Evolutionary conservation across 2,797 vertebrate genomes (phyloP).

Genomic region (Simalia tracyae): DNA sequence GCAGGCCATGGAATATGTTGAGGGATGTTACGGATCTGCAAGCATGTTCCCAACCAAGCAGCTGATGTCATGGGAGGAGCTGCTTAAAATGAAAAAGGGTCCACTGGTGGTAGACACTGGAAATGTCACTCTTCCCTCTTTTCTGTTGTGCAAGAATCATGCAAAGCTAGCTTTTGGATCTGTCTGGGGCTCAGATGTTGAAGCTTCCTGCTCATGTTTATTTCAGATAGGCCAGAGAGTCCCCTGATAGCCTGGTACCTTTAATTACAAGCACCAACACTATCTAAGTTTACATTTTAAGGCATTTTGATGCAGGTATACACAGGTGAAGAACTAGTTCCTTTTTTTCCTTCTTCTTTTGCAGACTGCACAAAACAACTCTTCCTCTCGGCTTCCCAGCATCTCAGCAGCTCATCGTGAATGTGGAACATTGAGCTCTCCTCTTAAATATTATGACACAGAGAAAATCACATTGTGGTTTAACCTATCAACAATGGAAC

Average conservation of each 20-base stretch:
- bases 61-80: neutral
- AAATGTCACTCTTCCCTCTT: neutral
- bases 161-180: neutral
- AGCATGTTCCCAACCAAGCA: neutral
- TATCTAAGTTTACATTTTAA: neutral
- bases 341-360: slow-evolving; percentile 35
- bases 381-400: slow-evolving; percentile 8
- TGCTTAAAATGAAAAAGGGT: neutral
- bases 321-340: neutral
- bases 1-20: neutral
- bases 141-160: neutral
- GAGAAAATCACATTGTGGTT: slow-evolving; percentile 78
- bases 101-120: neutral
- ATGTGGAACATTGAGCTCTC: slow-evolving; percentile 68
- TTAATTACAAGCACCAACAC: neutral
- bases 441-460: slow-evolving; percentile 79
- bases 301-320: neutral
- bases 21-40: neutral
- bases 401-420: slow-evolving; percentile 63
- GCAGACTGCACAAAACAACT: neutral
- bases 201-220: neutral
- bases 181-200: neutral
- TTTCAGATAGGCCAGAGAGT: neutral
- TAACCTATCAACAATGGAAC: slow-evolving; percentile 82
- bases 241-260: neutral